Conservation (phyloP, 2,113 vertebrate species). For the Bos javanicus region DNA sequence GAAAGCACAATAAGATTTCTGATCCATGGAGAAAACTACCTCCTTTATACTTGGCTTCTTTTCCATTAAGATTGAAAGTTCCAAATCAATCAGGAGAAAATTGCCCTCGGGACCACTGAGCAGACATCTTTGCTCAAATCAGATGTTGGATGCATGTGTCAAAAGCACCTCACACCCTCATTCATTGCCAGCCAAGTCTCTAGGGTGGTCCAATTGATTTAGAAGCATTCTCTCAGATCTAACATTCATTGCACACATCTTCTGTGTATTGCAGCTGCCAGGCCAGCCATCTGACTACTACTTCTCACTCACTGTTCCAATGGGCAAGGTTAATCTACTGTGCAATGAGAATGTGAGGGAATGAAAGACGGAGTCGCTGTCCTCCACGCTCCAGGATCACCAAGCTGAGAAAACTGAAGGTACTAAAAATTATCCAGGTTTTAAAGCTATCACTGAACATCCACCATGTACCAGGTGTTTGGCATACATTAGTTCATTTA, state of each 20-base stretch:
- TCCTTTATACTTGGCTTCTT: conserved; percentile 56
- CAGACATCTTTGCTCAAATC: conserved; percentile 67
- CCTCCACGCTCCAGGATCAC: not conserved
- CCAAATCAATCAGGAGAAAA: conserved; percentile 70
- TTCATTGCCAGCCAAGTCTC: conserved; percentile 58
- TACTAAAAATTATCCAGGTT: not conserved
- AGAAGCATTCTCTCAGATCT: conserved; percentile 45
- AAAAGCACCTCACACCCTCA: conserved; percentile 56
- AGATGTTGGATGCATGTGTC: conserved; percentile 33
- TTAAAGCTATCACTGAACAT: not conserved
- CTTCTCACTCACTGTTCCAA: not conserved
- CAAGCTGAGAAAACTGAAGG: not conserved
- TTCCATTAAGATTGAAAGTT: conserved; percentile 67
- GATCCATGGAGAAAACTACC: not conserved
- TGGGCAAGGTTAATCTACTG: not conserved
- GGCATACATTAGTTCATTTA: not conserved
- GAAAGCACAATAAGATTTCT: conserved; percentile 16
- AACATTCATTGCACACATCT: conserved; percentile 9
- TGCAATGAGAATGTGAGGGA: not conserved
- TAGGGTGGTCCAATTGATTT: conserved; percentile 47
- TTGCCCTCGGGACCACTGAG: conserved; percentile 56
- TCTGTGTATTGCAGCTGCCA: conserved; percentile 5
- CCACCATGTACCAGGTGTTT: not conserved
- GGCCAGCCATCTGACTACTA: not conserved
- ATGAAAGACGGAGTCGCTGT: not conserved